phyloP scores from a whole-genome alignment of 2,888 invertebrate species.

The Perizoma affinitatum region DNA sequence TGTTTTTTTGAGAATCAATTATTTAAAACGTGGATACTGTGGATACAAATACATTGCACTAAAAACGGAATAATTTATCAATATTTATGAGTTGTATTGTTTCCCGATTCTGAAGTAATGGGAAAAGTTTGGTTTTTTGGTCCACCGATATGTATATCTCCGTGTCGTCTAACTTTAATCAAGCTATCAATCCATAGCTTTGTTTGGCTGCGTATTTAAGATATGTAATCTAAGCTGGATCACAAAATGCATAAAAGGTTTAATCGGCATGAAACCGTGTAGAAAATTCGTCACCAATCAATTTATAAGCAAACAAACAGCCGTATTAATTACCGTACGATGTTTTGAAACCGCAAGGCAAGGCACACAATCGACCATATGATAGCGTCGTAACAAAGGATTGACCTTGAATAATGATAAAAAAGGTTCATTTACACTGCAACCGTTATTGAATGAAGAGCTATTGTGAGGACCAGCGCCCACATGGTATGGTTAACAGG shows the following conservation, averaged over 20 bases:
- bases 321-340: slow-evolving; percentile 29
- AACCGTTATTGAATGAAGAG: slow-evolving; percentile 73
- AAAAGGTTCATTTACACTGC: slow-evolving; percentile 83
- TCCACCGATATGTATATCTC: no score
- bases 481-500: slow-evolving; percentile 75
- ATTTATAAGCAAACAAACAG: slow-evolving; percentile 23
- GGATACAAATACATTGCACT: no score
- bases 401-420: slow-evolving; percentile 80
- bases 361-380: slow-evolving; percentile 51
- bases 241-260: background rate
- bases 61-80: no score
- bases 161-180: no score
- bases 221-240: no score
- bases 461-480: slow-evolving; percentile 73
- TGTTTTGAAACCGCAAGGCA: slow-evolving; percentile 25
- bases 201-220: no score
- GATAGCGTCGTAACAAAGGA: slow-evolving; percentile 61
- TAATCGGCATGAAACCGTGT: slow-evolving; percentile 14
- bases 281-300: slow-evolving; percentile 20
- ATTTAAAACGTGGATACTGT: no score
- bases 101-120: no score
- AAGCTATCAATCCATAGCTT: no score
- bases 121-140: no score
- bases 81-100: no score
- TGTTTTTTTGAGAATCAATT: no score